A percentile compares a stretch with the other conserved stretches of the same genome.
Conservation (phyloP, 2,113 vertebrate species). For the Ochotona curzoniae region DNA sequence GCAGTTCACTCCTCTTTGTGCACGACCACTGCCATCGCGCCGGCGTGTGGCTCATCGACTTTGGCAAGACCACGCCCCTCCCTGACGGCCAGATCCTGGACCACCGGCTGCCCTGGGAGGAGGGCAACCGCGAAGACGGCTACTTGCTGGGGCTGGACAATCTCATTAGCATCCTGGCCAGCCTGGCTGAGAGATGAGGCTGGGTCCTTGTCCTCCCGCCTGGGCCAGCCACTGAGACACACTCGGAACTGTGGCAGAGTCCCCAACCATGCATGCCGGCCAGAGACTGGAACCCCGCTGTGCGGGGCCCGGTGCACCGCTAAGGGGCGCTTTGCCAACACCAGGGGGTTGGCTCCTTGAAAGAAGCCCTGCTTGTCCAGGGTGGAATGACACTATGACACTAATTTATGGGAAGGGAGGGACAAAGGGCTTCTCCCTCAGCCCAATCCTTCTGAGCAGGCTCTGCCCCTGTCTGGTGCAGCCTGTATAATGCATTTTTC, state of each 20-base stretch:
- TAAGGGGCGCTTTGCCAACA: neutral
- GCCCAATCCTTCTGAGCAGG: constrained; percentile 41
- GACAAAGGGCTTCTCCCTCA: constrained; percentile 22
- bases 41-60: constrained; percentile 98
- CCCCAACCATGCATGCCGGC: constrained; percentile 66
- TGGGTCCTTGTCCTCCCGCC: constrained; percentile 47
- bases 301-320: constrained; percentile 53
- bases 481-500: constrained; percentile 27
- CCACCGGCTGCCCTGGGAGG: constrained; percentile 94
- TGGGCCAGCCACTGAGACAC: neutral
- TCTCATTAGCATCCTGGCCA: constrained; percentile 91
- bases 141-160: constrained; percentile 97
- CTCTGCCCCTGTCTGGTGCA: constrained; percentile 9
- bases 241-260: constrained; percentile 42
- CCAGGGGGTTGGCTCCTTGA: neutral
- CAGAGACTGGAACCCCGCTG: constrained; percentile 55
- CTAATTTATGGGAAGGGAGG: neutral
- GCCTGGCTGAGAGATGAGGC: constrained; percentile 88
- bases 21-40: constrained; percentile 93
- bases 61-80: constrained; percentile 95
- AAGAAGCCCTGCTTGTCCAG: constrained; percentile 38
- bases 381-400: constrained; percentile 13
- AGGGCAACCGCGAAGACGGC: constrained; percentile 98
- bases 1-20: constrained; percentile 98
- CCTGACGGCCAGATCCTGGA: constrained; percentile 92